Base-by-base conservation (phyloP, 2,113 vertebrate species). In the Regulus satrapa region DNA sequence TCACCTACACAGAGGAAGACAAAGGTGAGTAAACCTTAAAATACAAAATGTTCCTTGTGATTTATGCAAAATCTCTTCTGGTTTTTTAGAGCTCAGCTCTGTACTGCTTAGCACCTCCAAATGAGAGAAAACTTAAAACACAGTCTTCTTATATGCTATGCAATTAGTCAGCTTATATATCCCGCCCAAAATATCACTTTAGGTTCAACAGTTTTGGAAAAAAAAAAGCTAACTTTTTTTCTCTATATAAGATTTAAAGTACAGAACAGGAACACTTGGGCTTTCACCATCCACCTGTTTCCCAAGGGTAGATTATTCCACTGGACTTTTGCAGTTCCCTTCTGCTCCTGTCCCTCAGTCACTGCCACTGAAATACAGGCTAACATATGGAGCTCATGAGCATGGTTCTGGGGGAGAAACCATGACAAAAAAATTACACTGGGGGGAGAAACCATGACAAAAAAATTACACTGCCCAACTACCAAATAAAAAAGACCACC, bases 381-480 rank as follows among this genome's bases (percentile, higher is more conserved):
- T 25, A 40, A 49, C 12, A 66, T 17, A 28, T 1, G 6, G 18
- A 31, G n/a, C 43, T 76, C 21, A 2, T 54, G 32, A 72, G 21
- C 2, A 6, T 28, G n/a, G 45, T n/a, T n/a, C 18, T 10, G 7
- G 20, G 24, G 13, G 7, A 38, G 23, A 26, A 86, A 54, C 15
- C 46, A 40, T 19, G 18, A 38, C 38, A 36, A 54, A 54, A 18
- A 10, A n/a, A n/a, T 20, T 23, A 46, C 51, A 14, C 12, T 2
- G 0, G 8, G 19, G 24, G 13, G 7, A 36, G 23, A 26, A 86
- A 52, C 15, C 38, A 40, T 19, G 18, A 38, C 38, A 36, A 54
- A 54, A 18, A 10, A n/a, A n/a, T 20, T 23, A 46, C 51, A 14
- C 12, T 2, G 0, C 2, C 23, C 10, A 8, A 36, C 10, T 48